phyloP scores from a whole-genome alignment of 2,888 invertebrate species.

The Ectropis crepuscularia region DNA sequence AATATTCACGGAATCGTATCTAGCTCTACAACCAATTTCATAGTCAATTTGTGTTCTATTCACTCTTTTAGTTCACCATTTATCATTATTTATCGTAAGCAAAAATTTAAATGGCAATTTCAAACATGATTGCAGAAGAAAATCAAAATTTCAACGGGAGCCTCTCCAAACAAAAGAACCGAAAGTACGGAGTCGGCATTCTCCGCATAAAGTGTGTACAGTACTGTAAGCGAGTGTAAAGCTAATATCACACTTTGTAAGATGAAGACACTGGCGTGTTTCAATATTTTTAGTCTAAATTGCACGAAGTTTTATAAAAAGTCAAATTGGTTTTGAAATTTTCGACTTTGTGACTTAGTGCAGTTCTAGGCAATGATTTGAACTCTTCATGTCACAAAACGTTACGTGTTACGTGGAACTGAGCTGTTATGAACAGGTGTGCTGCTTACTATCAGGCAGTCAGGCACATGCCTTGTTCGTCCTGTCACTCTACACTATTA shows the following conservation, averaged over 20 bases:
- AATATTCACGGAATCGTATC: neutral
- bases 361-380: no score
- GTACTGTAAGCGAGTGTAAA: neutral
- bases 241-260: neutral
- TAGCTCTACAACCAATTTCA: conserved; percentile 6
- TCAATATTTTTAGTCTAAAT: no score
- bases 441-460: no score
- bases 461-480: no score
- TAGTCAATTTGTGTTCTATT: conserved; percentile 10
- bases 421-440: no score
- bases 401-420: no score
- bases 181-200: conserved; percentile 53
- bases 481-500: no score
- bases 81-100: conserved; percentile 18
- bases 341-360: no score
- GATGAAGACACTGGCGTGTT: no score
- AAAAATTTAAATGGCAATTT: conserved; percentile 21
- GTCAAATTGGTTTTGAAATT: no score
- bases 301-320: no score
- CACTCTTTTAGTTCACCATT: conserved; percentile 8
- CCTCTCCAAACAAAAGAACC: conserved; percentile 41
- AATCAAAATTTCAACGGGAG: conserved; percentile 19
- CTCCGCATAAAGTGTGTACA: conserved; percentile 23
- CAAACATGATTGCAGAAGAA: conserved; percentile 25
- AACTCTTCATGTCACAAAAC: no score